These are phyloP conservation scores for Cacoxenus indagator DNA, from an alignment of 2,888 invertebrate genomes.

Conservation along the genomic window DNA sequence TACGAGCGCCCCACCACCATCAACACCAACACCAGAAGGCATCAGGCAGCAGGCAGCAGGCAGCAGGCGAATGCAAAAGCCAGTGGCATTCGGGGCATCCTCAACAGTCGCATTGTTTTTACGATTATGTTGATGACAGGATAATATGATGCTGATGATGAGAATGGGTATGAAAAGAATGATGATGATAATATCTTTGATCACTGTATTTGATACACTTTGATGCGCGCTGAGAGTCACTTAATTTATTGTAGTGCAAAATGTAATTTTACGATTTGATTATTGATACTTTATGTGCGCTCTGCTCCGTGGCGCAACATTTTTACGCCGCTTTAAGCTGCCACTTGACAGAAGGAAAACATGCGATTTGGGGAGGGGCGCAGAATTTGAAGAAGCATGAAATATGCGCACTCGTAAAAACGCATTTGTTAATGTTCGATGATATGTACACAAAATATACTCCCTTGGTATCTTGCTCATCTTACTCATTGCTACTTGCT, in stretches of 20 bases:
- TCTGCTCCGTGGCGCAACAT: not conserved
- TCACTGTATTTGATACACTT: conserved; percentile 28
- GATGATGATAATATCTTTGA: conserved; percentile 25
- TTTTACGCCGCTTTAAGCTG: conserved; percentile 19
- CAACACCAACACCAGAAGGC: not conserved
- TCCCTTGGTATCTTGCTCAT: not conserved
- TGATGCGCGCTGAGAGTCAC: conserved; percentile 7
- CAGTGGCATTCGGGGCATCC: not conserved
- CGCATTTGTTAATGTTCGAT: not conserved
- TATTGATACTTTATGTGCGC: conserved; percentile 21
- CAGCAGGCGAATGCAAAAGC: not conserved
- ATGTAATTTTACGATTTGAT: conserved; percentile 21
- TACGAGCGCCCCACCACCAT: conserved; percentile 1
- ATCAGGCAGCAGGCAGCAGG: not conserved
- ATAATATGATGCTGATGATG: conserved; percentile 14
- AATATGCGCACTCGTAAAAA: not conserved
- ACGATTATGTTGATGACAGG: conserved; percentile 17
- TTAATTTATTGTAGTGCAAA: conserved; percentile 25
- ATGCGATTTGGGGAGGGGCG: not conserved
- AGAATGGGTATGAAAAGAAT: no score
- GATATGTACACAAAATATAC: not conserved
- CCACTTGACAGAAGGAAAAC: not conserved
- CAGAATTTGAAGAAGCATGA: not conserved
- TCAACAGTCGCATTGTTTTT: not conserved
- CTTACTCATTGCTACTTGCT: conserved; percentile 32